These are phyloP conservation scores for Meloe dianella DNA, from an alignment of 2,888 invertebrate genomes.

Conservation along the genomic window DNA sequence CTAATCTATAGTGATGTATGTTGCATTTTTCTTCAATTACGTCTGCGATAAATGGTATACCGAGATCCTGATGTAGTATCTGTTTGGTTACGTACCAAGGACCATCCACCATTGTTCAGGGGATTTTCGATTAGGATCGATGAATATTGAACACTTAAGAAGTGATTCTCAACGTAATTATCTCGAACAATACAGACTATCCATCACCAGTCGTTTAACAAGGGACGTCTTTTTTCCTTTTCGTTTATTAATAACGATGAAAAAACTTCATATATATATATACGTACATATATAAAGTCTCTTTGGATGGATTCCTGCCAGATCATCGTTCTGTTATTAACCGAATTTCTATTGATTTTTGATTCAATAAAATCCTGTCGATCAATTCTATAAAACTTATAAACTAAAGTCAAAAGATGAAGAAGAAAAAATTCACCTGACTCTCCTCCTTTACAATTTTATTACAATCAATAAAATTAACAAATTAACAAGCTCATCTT, in stretches of 20 bases:
- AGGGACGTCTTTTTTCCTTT: not conserved
- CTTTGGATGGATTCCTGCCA: not conserved
- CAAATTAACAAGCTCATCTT: constrained; percentile 1
- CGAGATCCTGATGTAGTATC: too few relatives aligned
- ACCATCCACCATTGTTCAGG: too few relatives aligned
- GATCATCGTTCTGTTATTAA: constrained; percentile 6
- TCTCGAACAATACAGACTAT: not conserved
- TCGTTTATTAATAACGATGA: not conserved
- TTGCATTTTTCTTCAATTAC: too few relatives aligned
- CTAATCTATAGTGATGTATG: too few relatives aligned
- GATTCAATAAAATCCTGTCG: constrained; percentile 3
- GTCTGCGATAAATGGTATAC: too few relatives aligned
- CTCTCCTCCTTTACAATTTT: not conserved
- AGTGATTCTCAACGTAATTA: not conserved
- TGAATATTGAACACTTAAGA: not conserved
- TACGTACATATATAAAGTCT: not conserved
- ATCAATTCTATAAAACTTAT: not conserved
- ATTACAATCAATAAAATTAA: constrained; percentile 2
- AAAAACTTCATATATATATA: not conserved
- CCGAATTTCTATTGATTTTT: constrained; percentile 8
- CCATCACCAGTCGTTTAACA: not conserved
- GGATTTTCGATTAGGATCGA: too few relatives aligned
- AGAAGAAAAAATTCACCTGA: not conserved
- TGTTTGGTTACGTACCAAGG: too few relatives aligned
- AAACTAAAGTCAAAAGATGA: not conserved